Evolutionary conservation across 2,113 vertebrate species (phyloP), one percentile per base, ranked within the genome.

Genomic region (Macrotis lagotis): DNA sequence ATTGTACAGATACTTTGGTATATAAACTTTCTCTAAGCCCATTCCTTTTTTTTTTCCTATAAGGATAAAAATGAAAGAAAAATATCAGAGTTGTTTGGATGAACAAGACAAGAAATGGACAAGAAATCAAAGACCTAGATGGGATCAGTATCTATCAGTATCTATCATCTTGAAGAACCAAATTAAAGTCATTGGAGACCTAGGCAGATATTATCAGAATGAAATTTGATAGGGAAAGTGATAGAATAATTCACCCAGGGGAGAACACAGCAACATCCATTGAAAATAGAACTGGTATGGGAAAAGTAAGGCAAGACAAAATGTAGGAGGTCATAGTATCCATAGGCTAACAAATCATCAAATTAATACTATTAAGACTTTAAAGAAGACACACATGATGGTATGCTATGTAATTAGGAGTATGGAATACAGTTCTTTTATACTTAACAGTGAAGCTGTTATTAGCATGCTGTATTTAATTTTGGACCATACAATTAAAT

Each of bases 151-250:
- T n/a, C n/a, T n/a, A n/a, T n/a, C n/a, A 44, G 24, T 88, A 53
- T 90, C 83, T 91, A 92, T 92, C 11, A 83, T 25, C 91, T 37
- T 91, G 6, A 94, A 90, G 51, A 93, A 90, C 66, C 50, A 28
- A 74, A 16, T 50, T 51, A 28, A 19, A 48, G 52, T 91, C 59
- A 51, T 50, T 89, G 93, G 50, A 94, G 90, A 83, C 2, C 2
- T 51, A 93, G 83, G 89, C 49, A 95, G 95, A 94, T 74, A 90
- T 92, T 96, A 96, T 88, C 89, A 91, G 89, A 44, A 93, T 31
- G 37, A 91, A 93, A 59, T 89, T 92, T 50, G 51, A 94, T 24
- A 91, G 96, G 50, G 83, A 28, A 95, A 90, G 50, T n/a, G 49
- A 16, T 48, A 48, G 2, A 55, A 48, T 74, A 83, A 83, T 24